Percentiles rank a stretch among this genome's conserved stretches.
Evolutionary conservation across 2,797 vertebrate species (phyloP).

Genomic region (Fundulus diaphanus): DNA sequence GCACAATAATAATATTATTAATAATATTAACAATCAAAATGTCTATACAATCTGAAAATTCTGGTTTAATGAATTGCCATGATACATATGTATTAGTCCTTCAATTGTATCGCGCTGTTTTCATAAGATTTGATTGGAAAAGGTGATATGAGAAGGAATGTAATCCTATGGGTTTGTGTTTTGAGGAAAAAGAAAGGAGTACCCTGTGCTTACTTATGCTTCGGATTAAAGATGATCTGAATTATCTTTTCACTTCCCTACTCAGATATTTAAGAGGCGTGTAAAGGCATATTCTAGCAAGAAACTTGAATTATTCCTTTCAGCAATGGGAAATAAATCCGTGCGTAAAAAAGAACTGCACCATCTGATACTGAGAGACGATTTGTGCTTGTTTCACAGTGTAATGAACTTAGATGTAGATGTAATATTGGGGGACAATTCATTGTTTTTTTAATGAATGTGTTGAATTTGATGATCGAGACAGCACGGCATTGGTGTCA

Average conservation of each 20-base stretch:
- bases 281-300: background rate
- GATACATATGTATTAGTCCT: background rate
- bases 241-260: background rate
- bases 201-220: constrained; percentile 9
- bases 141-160: background rate
- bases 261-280: background rate
- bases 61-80: background rate
- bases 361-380: background rate
- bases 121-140: background rate
- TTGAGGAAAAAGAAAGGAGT: constrained; percentile 6
- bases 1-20: background rate
- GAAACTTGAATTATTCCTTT: background rate
- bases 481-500: constrained; percentile 27
- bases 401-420: constrained; percentile 16
- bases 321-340: background rate
- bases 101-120: background rate
- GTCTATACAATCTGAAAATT: background rate
- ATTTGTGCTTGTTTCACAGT: background rate
- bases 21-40: background rate
- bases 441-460: constrained; percentile 29
- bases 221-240: constrained; percentile 25
- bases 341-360: background rate
- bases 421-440: no score
- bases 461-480: constrained; percentile 39
- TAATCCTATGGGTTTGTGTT: background rate